Conservation (phyloP, 2,797 vertebrate genomes). For the Melanotaenia maccullochi region DNA sequence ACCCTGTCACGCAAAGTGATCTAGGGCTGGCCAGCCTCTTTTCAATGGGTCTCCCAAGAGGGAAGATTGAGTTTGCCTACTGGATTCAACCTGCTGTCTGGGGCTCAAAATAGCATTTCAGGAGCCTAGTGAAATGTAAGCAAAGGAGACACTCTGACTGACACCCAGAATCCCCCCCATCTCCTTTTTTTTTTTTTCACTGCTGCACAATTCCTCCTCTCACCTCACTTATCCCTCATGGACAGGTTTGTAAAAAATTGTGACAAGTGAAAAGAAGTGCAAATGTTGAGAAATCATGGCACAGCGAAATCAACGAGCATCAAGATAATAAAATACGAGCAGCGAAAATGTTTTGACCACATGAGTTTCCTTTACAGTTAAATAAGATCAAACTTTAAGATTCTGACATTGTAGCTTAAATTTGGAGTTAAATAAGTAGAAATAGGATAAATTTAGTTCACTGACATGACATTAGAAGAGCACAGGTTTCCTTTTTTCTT, state of each 20-base stretch:
- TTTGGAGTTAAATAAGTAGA: background rate
- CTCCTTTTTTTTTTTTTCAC: constrained; percentile 52
- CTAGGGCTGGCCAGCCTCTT: constrained; percentile 69
- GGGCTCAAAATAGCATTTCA: constrained; percentile 86
- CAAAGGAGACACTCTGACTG: constrained; percentile 82
- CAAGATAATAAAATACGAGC: constrained; percentile 29
- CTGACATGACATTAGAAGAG: constrained; percentile 18
- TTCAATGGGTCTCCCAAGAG: constrained; percentile 73
- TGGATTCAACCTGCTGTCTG: constrained; percentile 84
- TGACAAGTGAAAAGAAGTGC: constrained; percentile 67
- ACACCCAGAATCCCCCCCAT: constrained; percentile 72
- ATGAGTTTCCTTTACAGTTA: constrained; percentile 16
- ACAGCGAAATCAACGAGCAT: constrained; percentile 19
- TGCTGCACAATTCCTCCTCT: constrained; percentile 64
- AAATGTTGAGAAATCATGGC: constrained; percentile 56
- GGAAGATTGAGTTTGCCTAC: constrained; percentile 80
- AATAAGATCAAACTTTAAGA: constrained; percentile 28
- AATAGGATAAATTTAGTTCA: background rate
- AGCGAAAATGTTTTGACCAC: constrained; percentile 41
- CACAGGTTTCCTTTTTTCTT: constrained; percentile 13
- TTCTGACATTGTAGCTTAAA: no score
- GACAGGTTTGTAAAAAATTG: constrained; percentile 61
- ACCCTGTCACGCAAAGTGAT: constrained; percentile 81
- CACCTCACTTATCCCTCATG: constrained; percentile 45
- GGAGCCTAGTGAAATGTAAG: constrained; percentile 84